Evolutionary conservation across 2,888 invertebrate species (phyloP), one percentile per base, ranked within the genome.

Genomic region (Parapristionchus giblindavisi): DNA sequence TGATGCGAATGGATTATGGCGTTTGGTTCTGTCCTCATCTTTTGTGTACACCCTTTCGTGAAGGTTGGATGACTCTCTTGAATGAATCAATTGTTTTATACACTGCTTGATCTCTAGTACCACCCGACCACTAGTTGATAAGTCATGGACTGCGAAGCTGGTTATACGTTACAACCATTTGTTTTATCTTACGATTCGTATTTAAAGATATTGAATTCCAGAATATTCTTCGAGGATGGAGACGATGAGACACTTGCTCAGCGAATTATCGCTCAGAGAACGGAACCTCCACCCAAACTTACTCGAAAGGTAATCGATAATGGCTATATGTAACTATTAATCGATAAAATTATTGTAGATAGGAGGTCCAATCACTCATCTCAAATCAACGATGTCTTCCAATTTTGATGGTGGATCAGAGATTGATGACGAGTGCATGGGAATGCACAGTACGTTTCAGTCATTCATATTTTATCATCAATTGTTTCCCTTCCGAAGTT

Each of bases 191-290:
- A 17, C 17, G 32, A 32, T 60, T 17, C 60, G 21, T 40, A 38
- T 27, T 6, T 8, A 27, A 14, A 27, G n/a, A 32, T 1, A 24
- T 6, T 5, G 36, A 6, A n/a, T 27, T 38, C 14, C 40, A 71
- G 70, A 71, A 29, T 71, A 3, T 71, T 71, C 48, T 71, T 40
- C 27, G 70, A 71, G 11, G 70, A 71, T 14, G 70, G 54, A 1
- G 70, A 71, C 40, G 70, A 71, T 29, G 70, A 71, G 40, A 71
- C 56, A 27, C 70, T 71, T 4, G 70, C 70, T 1, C 38, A 56
- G 29, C 36, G 70, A 29, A 24, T 71, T 24, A 24, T 71, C 21
- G 54, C 70, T 0, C 29, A 38, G 34, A 32, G 70, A 54, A 40
- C 51, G 38, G 36, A 24, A 3, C 36, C 36, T 34, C 68, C 68